Percentiles rank a stretch among this genome's conserved stretches.
Conservation (phyloP, 92 coral and sea anemone genomes). For the Siderastrea radians region DNA sequence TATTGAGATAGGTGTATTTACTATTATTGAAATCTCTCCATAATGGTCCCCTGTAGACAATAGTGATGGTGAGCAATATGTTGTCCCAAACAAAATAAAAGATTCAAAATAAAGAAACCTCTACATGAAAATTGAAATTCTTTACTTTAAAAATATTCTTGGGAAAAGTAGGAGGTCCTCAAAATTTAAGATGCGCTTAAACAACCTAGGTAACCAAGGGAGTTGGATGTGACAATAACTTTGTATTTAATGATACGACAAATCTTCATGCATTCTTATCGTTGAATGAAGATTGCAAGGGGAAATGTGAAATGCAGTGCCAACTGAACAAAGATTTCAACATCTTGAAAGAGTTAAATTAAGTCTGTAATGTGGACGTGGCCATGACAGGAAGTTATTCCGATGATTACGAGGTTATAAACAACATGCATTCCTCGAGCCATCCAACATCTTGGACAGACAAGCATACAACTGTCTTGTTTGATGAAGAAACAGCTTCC, state of each 20-base stretch:
- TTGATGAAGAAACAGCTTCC: slow-evolving; percentile 11
- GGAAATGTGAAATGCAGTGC: slow-evolving; percentile 40
- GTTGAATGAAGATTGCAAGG: slow-evolving; percentile 50
- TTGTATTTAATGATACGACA: slow-evolving; percentile 25
- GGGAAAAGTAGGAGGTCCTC: slow-evolving; percentile 33
- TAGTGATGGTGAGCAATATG: no score
- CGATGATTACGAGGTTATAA: slow-evolving; percentile 34
- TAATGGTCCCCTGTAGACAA: no score
- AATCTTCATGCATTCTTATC: slow-evolving; percentile 39
- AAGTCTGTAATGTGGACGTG: slow-evolving; percentile 43
- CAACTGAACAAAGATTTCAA: slow-evolving; percentile 34
- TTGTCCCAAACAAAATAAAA: no score
- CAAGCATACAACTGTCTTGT: slow-evolving; percentile 54
- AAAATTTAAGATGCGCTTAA: not conserved
- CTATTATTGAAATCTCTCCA: no score
- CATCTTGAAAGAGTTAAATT: slow-evolving; percentile 28
- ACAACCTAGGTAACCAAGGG: slow-evolving; percentile 34
- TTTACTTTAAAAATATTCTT: no score
- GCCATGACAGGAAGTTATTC: slow-evolving; percentile 36
- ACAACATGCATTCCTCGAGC: not conserved
- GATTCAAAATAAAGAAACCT: no score
- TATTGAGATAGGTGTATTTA: no score
- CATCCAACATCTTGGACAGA: slow-evolving; percentile 58
- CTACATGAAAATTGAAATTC: no score
- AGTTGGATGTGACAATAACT: slow-evolving; percentile 31